Evolutionary conservation across 64 coral and sea anemone species (phyloP), one percentile per base, ranked within the genome.

Genomic region (Montipora efflorescens): DNA sequence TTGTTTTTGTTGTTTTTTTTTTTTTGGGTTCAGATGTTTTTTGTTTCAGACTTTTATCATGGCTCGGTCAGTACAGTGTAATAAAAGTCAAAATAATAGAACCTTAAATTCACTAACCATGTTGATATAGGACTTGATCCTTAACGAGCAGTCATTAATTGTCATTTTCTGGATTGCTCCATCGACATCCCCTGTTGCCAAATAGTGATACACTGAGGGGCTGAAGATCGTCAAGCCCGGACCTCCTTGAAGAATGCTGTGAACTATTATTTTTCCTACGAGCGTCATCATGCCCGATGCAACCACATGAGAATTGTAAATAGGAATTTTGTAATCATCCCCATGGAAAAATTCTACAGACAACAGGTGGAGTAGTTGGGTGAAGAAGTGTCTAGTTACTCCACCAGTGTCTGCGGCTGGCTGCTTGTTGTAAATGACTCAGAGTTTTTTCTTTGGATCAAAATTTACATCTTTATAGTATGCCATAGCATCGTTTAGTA

Each of bases 401-500:
- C 84, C 83, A 11, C 83, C 83, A 70, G 91, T 93, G 50, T 93
- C 83, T 80, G 83, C 91, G 22, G 91, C 83, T 72, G 91, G 75
- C 57, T 93, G 91, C 10, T 79, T 47, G 1, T 51, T 70, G 23
- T 93, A 93, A 8, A 66, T 18, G 12, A 93, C 48, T 62, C 75
- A 43, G 20, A 87, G 21, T 58, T 66, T 79, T 58, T 87, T 93
- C 58, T 74, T 93, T 48, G 83, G 58, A 70, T 93, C 83, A 79
- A 93, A 93, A 8, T 93, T 74, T 79, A 14, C 14, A 55, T 76
- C 59, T 78, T 93, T 87, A 61, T 75, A 87, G 45, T 59, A 93
- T 67, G 91, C 81, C 43, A 93, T 46, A 4, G 91, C 91, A 87
- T 93, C 82, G 76, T 93, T 84, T 11, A 92, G 47, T 28, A 92